Evolutionary conservation across 1,140 invertebrate species (phyloP).

Genomic region (Pseudomyrmex sp.): DNA sequence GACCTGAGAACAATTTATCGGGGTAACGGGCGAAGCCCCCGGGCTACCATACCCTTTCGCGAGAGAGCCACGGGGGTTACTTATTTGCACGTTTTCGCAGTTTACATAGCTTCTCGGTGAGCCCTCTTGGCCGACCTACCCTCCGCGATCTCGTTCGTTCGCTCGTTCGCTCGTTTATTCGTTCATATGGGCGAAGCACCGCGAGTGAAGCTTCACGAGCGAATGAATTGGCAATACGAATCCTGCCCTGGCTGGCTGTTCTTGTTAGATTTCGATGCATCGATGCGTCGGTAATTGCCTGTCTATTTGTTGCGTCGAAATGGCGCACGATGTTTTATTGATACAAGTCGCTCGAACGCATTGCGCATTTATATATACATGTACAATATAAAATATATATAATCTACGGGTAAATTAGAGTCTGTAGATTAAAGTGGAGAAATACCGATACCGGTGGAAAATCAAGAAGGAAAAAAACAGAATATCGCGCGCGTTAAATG

Average conservation of each 20-base stretch:
- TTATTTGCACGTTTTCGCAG: slow-evolving; percentile 77
- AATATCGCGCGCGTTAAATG: too few relatives aligned
- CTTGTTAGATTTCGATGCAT: slow-evolving; percentile 63
- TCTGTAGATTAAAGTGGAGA: too few relatives aligned
- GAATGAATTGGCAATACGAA: slow-evolving; percentile 75
- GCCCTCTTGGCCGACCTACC: slow-evolving; percentile 8
- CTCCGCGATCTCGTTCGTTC: slow-evolving; percentile 29
- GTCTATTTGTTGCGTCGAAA: slow-evolving; percentile 53
- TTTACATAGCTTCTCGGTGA: slow-evolving; percentile 72
- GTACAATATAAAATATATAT: background rate
- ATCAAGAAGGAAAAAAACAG: background rate
- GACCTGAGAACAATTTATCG: slow-evolving; percentile 68
- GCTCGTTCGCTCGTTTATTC: slow-evolving; percentile 39
- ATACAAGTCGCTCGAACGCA: slow-evolving; percentile 12
- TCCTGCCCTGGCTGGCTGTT: background rate
- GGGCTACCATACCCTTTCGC: slow-evolving; percentile 22
- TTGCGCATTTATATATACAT: background rate
- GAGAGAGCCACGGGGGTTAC: slow-evolving; percentile 53
- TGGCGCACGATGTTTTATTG: slow-evolving; percentile 10
- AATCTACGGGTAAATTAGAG: too few relatives aligned
- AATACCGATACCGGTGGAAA: too few relatives aligned
- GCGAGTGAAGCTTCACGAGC: slow-evolving; percentile 56
- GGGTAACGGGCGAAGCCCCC: slow-evolving; percentile 19
- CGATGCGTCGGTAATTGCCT: slow-evolving; percentile 47
- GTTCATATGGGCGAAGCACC: slow-evolving; percentile 49